Base-by-base conservation (phyloP, 2,888 invertebrate species). In the Spatulosminthurus flaviceps region DNA sequence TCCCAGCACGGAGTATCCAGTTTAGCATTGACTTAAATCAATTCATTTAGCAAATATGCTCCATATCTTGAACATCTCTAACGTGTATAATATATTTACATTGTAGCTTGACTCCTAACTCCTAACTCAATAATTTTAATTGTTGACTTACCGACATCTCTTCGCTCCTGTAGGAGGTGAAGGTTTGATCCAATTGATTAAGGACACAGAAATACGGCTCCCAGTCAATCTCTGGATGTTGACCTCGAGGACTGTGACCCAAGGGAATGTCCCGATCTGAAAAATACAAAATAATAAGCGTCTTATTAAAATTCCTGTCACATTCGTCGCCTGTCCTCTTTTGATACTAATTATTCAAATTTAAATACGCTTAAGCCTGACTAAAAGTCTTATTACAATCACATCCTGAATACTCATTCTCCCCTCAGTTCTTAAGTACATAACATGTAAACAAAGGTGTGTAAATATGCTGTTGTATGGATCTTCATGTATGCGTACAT, bases 171-270 rank as follows among this genome's bases (percentile, higher is more conserved):
- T 93, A 93, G 67, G 93, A 92, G 19, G 93, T 92, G 87, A 94
- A 91, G 80, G 92, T 92, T 87, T 92, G 91, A 85, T 93, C 91
- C 87, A 93, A 92, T 88, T 93, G 93, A 85, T 92, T 90, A 86
- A 94, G 90, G 66, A 94, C 93, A 88, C 93, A 93, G 89, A 93
- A 94, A 88, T 92, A 92, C 21, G 93, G 93, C 88, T 93, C 92
- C 93, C 93, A 94, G 43, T 87, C 86, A 29, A 88, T 88, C 75
- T 87, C 85, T 69, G 85, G 84, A 64, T 82, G 81, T 82, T 82
- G 80, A 71, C 84, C 84, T 71, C 85, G 81, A 79, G 87, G 85
- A 78, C 84, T 83, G 77, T 87, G 87, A 73, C 86, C 86, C 82
- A 86, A 83, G 34, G 85, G 83, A 64, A 86, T 84, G 74, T 87